Percentiles rank a stretch among this genome's conserved stretches.
Evolutionary conservation across 2,113 vertebrate genomes (phyloP).

Genomic region (Silurus meridionalis): DNA sequence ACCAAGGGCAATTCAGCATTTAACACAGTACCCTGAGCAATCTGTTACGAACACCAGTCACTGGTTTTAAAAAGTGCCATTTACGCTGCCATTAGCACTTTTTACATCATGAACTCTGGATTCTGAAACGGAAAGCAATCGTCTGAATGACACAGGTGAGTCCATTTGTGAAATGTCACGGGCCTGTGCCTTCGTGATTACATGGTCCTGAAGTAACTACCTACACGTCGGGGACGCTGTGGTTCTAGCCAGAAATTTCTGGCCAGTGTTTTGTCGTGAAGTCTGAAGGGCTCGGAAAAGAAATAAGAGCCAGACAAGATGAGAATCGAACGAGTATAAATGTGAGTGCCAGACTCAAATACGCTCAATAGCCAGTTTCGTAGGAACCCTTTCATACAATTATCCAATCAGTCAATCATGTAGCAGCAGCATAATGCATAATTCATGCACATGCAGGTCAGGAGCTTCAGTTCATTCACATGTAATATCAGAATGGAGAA

Average conservation of each 20-base stretch:
- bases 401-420: background rate
- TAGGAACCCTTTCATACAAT: background rate
- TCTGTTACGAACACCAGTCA: background rate
- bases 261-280: background rate
- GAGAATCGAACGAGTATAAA: background rate
- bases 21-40: background rate
- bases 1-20: conserved; percentile 8
- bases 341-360: background rate
- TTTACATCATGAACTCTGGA: conserved; percentile 20
- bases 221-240: background rate
- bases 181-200: conserved; percentile 35
- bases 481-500: background rate
- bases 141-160: background rate
- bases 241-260: conserved; percentile 15
- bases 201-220: conserved; percentile 19
- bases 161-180: conserved; percentile 28
- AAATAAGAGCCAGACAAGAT: background rate
- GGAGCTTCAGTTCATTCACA: background rate
- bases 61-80: background rate
- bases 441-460: background rate
- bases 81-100: conserved; percentile 10
- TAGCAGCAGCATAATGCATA: background rate
- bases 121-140: conserved; percentile 31
- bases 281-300: background rate
- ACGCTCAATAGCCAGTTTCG: background rate